Evolutionary conservation across 1,140 invertebrate species (phyloP).

Genomic region (Macrosteles quadrilineatus): DNA sequence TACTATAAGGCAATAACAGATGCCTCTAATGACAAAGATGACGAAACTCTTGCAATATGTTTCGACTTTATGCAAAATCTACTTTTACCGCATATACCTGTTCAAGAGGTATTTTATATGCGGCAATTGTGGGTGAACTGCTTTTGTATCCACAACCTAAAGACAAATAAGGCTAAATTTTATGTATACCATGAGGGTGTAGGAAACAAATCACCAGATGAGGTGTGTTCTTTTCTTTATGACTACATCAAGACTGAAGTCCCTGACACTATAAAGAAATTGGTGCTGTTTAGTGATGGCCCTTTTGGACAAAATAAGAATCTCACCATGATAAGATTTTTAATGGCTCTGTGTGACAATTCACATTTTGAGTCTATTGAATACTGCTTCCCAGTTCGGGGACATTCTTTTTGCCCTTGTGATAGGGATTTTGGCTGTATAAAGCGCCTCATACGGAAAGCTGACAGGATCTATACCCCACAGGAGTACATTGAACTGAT

Average conservation of each 20-base stretch:
- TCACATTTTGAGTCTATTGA: constrained; percentile 43
- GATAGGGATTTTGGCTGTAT: constrained; percentile 45
- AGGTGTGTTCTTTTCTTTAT: constrained; percentile 17
- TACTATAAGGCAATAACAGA: constrained; percentile 38
- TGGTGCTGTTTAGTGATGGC: no score
- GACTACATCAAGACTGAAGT: constrained; percentile 29
- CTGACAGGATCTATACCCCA: not conserved
- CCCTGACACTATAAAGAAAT: constrained; percentile 39
- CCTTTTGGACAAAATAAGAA: constrained; percentile 39
- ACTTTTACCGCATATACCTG: constrained; percentile 36
- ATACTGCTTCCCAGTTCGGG: constrained; percentile 45
- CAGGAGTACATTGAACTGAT: not conserved
- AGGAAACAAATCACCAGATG: constrained; percentile 39
- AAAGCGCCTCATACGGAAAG: constrained; percentile 36
- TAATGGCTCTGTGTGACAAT: constrained; percentile 37
- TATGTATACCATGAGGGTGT: constrained; percentile 41
- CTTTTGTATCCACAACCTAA: constrained; percentile 41
- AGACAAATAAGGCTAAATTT: constrained; percentile 36
- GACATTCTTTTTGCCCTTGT: constrained; percentile 45
- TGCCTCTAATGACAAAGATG: constrained; percentile 32
- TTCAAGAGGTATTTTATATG: constrained; percentile 43
- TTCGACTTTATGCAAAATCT: constrained; percentile 44
- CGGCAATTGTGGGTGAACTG: constrained; percentile 37
- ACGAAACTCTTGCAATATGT: constrained; percentile 23
- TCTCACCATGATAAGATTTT: constrained; percentile 40